Conservation (phyloP, 2,113 vertebrate species). For the Formicarius rufipectus region DNA sequence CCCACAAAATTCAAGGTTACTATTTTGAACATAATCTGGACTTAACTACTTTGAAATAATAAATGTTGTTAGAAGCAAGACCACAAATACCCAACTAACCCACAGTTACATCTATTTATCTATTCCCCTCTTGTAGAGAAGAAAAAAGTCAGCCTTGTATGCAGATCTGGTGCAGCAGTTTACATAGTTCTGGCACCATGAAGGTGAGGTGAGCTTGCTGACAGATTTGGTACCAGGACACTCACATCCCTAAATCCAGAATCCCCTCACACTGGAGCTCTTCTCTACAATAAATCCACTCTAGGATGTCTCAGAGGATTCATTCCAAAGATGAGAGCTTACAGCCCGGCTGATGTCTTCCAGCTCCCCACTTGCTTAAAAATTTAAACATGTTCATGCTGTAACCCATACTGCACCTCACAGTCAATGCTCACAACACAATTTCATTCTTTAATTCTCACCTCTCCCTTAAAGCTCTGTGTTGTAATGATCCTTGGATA, state of each 20-base stretch:
- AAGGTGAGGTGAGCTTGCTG: rapidly evolving
- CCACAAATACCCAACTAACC: neutral
- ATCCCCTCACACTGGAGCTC: neutral
- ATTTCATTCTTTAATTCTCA: neutral
- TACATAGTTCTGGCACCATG: neutral
- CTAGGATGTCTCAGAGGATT: neutral
- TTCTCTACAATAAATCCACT: neutral
- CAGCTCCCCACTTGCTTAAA: neutral
- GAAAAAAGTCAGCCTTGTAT: neutral
- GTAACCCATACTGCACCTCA: neutral
- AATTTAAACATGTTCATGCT: neutral
- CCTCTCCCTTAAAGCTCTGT: neutral
- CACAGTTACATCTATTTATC: neutral
- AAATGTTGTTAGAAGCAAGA: neutral
- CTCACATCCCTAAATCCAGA: neutral
- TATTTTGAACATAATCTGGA: neutral
- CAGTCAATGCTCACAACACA: neutral
- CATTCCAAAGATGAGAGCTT: neutral
- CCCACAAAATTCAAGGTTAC: neutral
- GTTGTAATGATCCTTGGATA: neutral
- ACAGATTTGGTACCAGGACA: neutral
- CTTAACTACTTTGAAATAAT: neutral
- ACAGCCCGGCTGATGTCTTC: neutral
- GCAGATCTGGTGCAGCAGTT: neutral
- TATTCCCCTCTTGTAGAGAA: neutral